Evolutionary conservation across 2,113 vertebrate species (phyloP).

Genomic region (Tenebrosternarchus preto): DNA sequence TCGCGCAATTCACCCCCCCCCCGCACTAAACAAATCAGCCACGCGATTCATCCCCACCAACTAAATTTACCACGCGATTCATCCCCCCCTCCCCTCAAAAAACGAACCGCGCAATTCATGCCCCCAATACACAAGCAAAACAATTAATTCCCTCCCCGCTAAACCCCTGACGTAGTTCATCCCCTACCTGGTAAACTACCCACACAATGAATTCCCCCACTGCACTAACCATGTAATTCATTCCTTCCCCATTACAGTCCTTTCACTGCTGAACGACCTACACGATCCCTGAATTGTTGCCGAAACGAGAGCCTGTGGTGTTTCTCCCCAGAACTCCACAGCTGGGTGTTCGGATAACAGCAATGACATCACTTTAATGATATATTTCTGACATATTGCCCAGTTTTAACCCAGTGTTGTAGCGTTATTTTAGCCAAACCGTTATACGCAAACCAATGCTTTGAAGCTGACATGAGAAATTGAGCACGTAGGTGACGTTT

Average conservation of each 20-base stretch:
- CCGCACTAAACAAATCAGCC: neutral
- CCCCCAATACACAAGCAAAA: no score
- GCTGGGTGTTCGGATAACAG: neutral
- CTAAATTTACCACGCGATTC: no score
- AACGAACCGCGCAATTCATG: no score
- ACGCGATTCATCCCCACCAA: no score
- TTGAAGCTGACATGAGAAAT: neutral
- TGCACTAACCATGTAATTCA: neutral
- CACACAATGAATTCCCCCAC: no score
- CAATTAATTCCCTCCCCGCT: conserved; percentile 1
- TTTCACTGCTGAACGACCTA: no score
- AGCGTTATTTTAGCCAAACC: neutral
- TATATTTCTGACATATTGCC: neutral
- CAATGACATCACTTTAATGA: neutral
- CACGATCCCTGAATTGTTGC: no score
- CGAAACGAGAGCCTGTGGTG: neutral
- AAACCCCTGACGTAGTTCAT: neutral
- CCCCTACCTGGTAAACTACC: no score
- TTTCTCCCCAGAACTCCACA: neutral
- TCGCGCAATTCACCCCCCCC: neutral
- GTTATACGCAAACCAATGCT: neutral
- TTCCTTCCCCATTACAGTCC: no score
- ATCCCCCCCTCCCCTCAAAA: no score
- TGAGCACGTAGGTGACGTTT: neutral
- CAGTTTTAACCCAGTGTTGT: neutral